Evolutionary conservation across 2,888 invertebrate species (phyloP).

Genomic region (Hoplodrina ambigua): DNA sequence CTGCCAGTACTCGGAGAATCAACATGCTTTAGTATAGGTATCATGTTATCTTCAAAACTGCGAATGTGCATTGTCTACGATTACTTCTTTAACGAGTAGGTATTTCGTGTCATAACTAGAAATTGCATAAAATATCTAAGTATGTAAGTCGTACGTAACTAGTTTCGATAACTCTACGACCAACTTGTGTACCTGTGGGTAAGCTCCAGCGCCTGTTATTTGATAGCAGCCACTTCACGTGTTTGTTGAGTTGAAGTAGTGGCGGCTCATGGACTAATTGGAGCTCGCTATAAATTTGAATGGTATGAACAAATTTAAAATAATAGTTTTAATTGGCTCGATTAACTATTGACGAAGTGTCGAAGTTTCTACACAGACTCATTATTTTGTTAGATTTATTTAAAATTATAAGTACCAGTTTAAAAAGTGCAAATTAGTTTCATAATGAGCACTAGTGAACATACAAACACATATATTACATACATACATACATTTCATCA

Average conservation of each 20-base stretch:
- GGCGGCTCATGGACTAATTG: background rate
- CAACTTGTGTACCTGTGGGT: background rate
- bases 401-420: background rate
- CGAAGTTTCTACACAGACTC: background rate
- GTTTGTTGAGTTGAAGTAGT: slow-evolving; percentile 1
- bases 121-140: too few relatives aligned
- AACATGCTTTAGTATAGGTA: background rate
- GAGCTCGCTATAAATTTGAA: background rate
- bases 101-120: too few relatives aligned
- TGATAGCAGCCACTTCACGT: background rate
- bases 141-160: too few relatives aligned
- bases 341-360: background rate
- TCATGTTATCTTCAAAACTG: background rate
- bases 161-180: background rate
- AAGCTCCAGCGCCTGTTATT: background rate
- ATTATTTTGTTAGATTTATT: background rate
- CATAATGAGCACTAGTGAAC: too few relatives aligned
- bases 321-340: background rate
- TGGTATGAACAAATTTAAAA: background rate
- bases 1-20: background rate
- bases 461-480: too few relatives aligned
- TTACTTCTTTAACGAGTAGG: background rate
- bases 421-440: too few relatives aligned
- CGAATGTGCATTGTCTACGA: background rate
- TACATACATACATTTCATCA: background rate